Evolutionary conservation across 2,113 vertebrate species (phyloP).

Genomic region (Percina caprodes): DNA sequence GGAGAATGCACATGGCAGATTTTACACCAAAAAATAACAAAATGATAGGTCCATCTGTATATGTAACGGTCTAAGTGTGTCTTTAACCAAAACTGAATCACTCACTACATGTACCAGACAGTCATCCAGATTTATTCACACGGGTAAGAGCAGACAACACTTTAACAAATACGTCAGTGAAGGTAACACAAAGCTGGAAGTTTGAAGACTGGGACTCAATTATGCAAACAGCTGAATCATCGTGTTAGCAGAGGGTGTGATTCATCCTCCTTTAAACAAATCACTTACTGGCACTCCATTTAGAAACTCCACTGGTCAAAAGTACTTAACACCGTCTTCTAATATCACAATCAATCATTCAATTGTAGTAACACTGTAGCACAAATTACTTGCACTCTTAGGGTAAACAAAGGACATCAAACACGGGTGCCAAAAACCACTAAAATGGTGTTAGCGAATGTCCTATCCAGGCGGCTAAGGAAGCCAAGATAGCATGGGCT

Average conservation of each 20-base stretch:
- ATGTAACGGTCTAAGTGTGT: neutral
- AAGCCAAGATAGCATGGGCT: slow-evolving; percentile 8
- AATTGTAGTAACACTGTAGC: slow-evolving; percentile 21
- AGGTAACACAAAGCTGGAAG: slow-evolving; percentile 8
- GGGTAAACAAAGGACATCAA: slow-evolving; percentile 44
- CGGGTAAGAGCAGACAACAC: slow-evolving; percentile 14
- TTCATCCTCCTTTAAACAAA: slow-evolving; percentile 56
- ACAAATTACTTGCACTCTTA: slow-evolving; percentile 24
- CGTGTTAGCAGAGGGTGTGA: slow-evolving; percentile 35
- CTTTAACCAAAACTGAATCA: neutral
- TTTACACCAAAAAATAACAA: slow-evolving; percentile 24
- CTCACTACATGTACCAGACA: slow-evolving; percentile 1
- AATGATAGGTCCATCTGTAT: slow-evolving; percentile 7
- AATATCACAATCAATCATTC: slow-evolving; percentile 17
- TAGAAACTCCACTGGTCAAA: slow-evolving; percentile 22
- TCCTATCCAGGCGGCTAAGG: neutral
- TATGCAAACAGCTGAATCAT: slow-evolving; percentile 56
- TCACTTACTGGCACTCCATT: slow-evolving; percentile 29
- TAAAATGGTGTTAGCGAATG: neutral
- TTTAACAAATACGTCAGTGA: slow-evolving; percentile 14
- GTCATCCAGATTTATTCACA: slow-evolving; percentile 16
- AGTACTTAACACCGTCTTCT: slow-evolving; percentile 27
- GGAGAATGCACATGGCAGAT: slow-evolving; percentile 11
- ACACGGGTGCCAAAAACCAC: slow-evolving; percentile 25
- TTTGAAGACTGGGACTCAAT: neutral